Percentiles rank a stretch among this genome's conserved stretches.
These are phyloP conservation scores for Scalopus aquaticus DNA, from an alignment of 2,113 vertebrate genomes.

Conservation along the genomic window DNA sequence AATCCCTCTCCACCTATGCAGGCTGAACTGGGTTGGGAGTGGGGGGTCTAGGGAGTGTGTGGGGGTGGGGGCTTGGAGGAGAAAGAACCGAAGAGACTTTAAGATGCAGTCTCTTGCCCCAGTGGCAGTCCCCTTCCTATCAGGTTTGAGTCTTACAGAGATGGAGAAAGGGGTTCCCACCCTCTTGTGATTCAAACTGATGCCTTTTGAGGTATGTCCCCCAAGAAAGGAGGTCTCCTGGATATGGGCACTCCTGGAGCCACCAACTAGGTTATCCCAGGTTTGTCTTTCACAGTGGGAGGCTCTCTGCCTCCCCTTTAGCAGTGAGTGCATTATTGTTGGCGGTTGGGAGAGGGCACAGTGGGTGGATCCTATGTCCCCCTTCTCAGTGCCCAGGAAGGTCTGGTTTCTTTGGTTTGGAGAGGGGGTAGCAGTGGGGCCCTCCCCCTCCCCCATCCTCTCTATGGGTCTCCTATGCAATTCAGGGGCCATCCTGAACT, in stretches of 20 bases:
- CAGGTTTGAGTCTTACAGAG: background rate
- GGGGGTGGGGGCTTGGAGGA: background rate
- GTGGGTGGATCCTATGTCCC: conserved; percentile 2
- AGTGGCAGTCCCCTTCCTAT: background rate
- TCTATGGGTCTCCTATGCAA: background rate
- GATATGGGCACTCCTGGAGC: background rate
- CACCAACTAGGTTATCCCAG: background rate
- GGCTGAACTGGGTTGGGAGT: background rate
- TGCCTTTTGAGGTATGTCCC: background rate
- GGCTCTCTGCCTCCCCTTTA: background rate
- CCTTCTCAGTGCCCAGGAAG: background rate
- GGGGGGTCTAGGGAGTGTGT: background rate
- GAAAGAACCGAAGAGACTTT: background rate
- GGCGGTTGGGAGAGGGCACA: conserved; percentile 35
- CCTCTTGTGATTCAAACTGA: background rate
- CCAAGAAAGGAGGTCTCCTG: background rate
- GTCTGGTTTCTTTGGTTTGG: background rate
- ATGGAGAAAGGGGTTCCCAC: background rate
- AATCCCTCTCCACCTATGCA: background rate
- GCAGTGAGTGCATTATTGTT: background rate
- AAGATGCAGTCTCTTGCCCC: background rate
- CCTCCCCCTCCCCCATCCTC: background rate
- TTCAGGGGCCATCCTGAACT: conserved; percentile 41
- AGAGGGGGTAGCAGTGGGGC: background rate
- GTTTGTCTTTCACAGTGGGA: conserved; percentile 6